These are phyloP conservation scores for Kryphioiulus occultus DNA, from an alignment of 2,888 invertebrate species.

Conservation along the genomic window DNA sequence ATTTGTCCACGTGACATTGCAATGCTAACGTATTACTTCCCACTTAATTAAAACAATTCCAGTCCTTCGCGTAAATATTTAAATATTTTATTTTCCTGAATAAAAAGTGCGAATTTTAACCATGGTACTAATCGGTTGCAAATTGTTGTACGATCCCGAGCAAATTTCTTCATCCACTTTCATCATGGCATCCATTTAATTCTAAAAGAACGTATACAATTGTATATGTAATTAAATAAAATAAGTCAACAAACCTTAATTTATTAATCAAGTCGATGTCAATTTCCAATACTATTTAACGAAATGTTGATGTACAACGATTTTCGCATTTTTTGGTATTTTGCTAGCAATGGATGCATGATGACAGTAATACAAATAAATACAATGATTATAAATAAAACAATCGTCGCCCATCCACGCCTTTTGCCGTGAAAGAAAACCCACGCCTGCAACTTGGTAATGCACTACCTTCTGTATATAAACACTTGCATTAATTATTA, in stretches of 20 bases:
- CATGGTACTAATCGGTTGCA: conserved; percentile 25
- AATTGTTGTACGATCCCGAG: conserved; percentile 27
- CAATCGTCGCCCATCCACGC: conserved; percentile 47
- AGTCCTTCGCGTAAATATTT: conserved; percentile 19
- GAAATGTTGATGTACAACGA: conserved; percentile 15
- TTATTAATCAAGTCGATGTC: neutral
- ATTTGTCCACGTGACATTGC: neutral
- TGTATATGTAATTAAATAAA: neutral
- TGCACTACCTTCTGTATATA: conserved; percentile 29
- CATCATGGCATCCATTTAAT: conserved; percentile 38
- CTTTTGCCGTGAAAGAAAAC: conserved; percentile 43
- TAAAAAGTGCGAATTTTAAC: conserved; percentile 33
- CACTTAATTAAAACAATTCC: neutral
- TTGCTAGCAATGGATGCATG: conserved; percentile 36
- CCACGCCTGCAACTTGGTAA: conserved; percentile 39
- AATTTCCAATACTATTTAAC: neutral
- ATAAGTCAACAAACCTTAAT: neutral
- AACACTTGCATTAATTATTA: conserved; percentile 33
- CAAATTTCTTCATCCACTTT: conserved; percentile 6
- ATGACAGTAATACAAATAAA: conserved; percentile 27
- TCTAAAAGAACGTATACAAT: neutral
- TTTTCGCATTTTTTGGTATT: conserved; percentile 27
- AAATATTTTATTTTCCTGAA: neutral
- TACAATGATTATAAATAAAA: conserved; percentile 35
- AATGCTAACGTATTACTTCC: neutral